Conservation (phyloP, 2,797 vertebrate species). For the Ciconia nigra region DNA sequence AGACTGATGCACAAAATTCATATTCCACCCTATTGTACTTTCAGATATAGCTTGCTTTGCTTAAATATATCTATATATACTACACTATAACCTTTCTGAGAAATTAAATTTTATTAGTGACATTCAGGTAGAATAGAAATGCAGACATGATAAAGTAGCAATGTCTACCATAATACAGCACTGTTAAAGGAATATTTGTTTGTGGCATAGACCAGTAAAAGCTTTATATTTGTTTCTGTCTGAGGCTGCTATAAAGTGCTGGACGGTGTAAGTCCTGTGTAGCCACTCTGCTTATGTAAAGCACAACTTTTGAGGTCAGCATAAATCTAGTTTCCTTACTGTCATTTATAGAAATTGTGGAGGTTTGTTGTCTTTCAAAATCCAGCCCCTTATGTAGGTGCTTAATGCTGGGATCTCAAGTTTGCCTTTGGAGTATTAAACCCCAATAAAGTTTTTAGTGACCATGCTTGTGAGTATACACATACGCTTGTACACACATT, state of each 20-base stretch:
- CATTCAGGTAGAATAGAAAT: neutral
- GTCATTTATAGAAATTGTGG: neutral
- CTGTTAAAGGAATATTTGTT: neutral
- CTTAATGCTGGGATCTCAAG: neutral
- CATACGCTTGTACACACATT: neutral
- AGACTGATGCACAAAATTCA: neutral
- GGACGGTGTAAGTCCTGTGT: neutral
- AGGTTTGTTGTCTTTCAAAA: neutral
- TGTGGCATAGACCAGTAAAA: neutral
- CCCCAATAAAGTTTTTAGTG: neutral
- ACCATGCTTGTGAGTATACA: neutral
- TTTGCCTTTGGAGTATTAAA: neutral
- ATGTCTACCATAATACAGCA: neutral
- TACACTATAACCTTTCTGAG: neutral
- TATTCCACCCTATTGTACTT: neutral
- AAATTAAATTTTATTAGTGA: neutral
- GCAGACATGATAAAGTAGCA: neutral
- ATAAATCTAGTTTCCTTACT: neutral
- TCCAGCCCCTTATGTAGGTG: neutral
- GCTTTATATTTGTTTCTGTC: neutral
- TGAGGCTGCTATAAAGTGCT: neutral
- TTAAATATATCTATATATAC: neutral
- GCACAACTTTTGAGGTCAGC: neutral
- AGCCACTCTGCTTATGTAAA: neutral
- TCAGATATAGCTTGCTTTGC: neutral